Conservation (phyloP, 1,140 invertebrate genomes). For the Solenopsis invicta region DNA sequence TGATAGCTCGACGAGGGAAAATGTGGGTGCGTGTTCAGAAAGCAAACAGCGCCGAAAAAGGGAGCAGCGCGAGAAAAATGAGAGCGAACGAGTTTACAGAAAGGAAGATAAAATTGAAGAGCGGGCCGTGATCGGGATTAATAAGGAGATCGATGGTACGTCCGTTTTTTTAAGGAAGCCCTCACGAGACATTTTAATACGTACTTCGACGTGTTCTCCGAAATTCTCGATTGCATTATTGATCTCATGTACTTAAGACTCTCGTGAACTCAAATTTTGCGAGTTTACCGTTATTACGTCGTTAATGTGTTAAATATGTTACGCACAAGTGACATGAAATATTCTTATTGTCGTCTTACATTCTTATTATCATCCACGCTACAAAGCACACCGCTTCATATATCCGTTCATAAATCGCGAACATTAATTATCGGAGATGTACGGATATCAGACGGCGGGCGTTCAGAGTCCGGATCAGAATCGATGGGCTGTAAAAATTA, state of each 20-base stretch:
- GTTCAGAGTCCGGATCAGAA: neutral
- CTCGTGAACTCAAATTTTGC: neutral
- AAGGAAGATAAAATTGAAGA: slow-evolving; percentile 55
- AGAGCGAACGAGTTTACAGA: slow-evolving; percentile 49
- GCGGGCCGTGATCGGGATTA: slow-evolving; percentile 51
- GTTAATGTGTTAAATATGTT: neutral
- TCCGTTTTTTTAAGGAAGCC: neutral
- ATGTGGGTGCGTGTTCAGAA: slow-evolving; percentile 55
- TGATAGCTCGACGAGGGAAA: slow-evolving; percentile 10
- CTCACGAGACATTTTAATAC: slow-evolving; percentile 7
- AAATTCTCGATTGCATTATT: neutral
- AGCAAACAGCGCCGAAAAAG: slow-evolving; percentile 44
- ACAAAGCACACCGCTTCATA: neutral
- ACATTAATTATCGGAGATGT: slow-evolving; percentile 28
- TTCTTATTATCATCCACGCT: neutral
- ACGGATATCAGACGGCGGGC: neutral
- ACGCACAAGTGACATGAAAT: neutral
- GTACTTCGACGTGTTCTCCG: neutral
- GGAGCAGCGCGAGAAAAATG: slow-evolving; percentile 45
- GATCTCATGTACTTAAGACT: neutral
- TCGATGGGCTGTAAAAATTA: neutral
- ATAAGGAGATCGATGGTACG: slow-evolving; percentile 36
- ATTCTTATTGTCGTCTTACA: neutral
- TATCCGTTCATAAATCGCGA: slow-evolving; percentile 21
- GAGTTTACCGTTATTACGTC: neutral